A percentile compares a stretch with the other conserved stretches of the same genome.
phyloP scores from a whole-genome alignment of 2,888 invertebrate species.

The Acanthoscelides obtectus region DNA sequence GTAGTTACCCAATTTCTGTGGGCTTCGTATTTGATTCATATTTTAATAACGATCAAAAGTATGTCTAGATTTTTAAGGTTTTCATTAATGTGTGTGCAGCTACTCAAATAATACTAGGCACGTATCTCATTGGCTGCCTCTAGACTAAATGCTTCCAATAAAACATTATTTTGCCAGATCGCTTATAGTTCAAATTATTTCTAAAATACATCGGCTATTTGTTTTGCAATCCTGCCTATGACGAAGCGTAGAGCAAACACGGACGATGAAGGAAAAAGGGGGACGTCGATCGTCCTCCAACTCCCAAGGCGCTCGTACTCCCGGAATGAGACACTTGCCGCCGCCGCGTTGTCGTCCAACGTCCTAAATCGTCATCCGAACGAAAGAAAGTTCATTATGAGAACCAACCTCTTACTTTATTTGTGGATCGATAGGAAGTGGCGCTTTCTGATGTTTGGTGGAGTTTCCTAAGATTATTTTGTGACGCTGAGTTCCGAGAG shows the following conservation, averaged over 20 bases:
- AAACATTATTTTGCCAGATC: no score
- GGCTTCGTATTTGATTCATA: no score
- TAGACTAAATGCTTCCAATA: no score
- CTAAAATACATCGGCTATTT: not conserved
- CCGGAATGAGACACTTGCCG: not conserved
- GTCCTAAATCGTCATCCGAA: not conserved
- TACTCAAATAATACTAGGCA: no score
- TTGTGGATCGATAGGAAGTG: not conserved
- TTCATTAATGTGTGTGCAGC: no score
- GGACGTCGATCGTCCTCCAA: not conserved
- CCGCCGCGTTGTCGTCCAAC: not conserved
- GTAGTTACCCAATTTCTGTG: no score
- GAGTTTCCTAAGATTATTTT: not conserved
- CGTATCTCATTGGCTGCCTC: no score
- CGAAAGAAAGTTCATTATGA: not conserved
- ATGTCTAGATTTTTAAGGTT: no score
- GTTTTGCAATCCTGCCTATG: not conserved
- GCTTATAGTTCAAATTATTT: no score
- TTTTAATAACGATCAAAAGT: no score
- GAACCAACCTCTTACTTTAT: not conserved
- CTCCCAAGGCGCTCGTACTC: not conserved
- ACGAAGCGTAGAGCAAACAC: not conserved
- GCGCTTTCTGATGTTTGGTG: not conserved
- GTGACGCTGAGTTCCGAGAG: no score
- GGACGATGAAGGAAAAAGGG: not conserved